phyloP scores from a whole-genome alignment of 2,888 invertebrate species.

The Caenorhabditis uteleia region DNA sequence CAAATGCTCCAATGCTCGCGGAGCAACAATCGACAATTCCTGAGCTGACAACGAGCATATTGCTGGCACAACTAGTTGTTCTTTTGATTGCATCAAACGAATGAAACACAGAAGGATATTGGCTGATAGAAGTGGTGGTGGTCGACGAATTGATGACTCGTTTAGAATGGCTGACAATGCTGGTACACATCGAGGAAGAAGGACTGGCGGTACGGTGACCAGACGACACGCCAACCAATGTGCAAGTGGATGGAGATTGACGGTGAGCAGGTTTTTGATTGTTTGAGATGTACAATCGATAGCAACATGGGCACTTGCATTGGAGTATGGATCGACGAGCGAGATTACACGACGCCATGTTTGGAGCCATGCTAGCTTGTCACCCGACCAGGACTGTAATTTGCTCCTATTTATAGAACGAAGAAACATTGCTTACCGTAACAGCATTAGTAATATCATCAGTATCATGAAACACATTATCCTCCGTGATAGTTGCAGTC shows the following conservation, averaged over 20 bases:
- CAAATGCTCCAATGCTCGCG: slow-evolving; percentile 51
- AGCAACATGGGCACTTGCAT: slow-evolving; percentile 48
- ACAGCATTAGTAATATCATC: slow-evolving; percentile 53
- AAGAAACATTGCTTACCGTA: slow-evolving; percentile 22
- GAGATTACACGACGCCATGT: slow-evolving; percentile 63
- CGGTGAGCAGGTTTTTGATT: slow-evolving; percentile 55
- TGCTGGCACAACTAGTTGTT: slow-evolving; percentile 36
- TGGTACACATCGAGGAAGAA: slow-evolving; percentile 61
- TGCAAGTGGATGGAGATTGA: slow-evolving; percentile 55
- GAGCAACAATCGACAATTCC: slow-evolving; percentile 45
- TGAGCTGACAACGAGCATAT: slow-evolving; percentile 31
- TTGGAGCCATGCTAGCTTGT: slow-evolving; percentile 59
- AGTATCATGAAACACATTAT: slow-evolving; percentile 51
- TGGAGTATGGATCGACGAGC: slow-evolving; percentile 55
- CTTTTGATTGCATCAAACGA: slow-evolving; percentile 52
- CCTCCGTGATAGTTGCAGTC: slow-evolving; percentile 30
- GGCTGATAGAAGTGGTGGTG: slow-evolving; percentile 55
- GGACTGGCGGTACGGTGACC: slow-evolving; percentile 41
- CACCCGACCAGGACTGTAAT: slow-evolving; percentile 54
- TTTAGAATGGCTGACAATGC: slow-evolving; percentile 57
- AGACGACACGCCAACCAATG: slow-evolving; percentile 63
- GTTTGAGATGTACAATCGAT: slow-evolving; percentile 59
- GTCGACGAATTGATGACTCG: slow-evolving; percentile 34
- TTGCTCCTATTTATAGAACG: no score
- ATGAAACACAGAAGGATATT: slow-evolving; percentile 56